A percentile compares a stretch with the other conserved stretches of the same genome.
Conservation (phyloP, 2,888 invertebrate genomes). For the Pristionchus mayeri region DNA sequence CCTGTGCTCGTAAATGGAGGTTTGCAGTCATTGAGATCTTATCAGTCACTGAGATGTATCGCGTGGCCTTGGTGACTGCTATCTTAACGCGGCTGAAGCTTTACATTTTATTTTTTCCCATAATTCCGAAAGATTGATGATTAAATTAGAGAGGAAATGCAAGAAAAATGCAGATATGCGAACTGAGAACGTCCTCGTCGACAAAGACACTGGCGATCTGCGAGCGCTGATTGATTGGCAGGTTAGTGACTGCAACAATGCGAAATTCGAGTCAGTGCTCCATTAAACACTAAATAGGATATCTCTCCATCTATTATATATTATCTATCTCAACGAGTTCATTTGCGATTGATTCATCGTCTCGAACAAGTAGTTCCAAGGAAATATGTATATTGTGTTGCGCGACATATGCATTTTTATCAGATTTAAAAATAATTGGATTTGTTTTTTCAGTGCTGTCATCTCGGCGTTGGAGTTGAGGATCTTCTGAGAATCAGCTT, state of each 20-base stretch:
- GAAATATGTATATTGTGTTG: not conserved
- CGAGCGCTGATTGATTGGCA: conserved; percentile 30
- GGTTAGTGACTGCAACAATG: not conserved
- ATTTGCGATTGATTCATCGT: not conserved
- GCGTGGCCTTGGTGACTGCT: too few relatives aligned
- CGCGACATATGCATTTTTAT: not conserved
- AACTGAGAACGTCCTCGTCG: not conserved
- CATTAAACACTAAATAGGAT: not conserved
- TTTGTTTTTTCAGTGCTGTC: too few relatives aligned
- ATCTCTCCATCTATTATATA: not conserved
- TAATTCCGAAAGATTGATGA: too few relatives aligned
- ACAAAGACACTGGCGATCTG: not conserved
- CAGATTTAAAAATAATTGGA: too few relatives aligned
- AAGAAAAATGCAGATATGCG: not conserved
- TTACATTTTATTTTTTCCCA: too few relatives aligned
- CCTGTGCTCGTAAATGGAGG: conserved; percentile 20
- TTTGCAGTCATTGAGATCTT: not conserved
- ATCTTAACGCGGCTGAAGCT: too few relatives aligned
- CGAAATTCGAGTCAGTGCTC: not conserved
- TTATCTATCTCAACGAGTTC: not conserved
- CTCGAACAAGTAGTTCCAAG: not conserved
- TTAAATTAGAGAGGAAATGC: too few relatives aligned
- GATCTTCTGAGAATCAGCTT: too few relatives aligned
- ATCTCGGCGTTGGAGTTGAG: too few relatives aligned
- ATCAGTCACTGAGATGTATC: not conserved